Evolutionary conservation across 2,888 invertebrate species (phyloP).

Genomic region (Eupithecia subumbrata): DNA sequence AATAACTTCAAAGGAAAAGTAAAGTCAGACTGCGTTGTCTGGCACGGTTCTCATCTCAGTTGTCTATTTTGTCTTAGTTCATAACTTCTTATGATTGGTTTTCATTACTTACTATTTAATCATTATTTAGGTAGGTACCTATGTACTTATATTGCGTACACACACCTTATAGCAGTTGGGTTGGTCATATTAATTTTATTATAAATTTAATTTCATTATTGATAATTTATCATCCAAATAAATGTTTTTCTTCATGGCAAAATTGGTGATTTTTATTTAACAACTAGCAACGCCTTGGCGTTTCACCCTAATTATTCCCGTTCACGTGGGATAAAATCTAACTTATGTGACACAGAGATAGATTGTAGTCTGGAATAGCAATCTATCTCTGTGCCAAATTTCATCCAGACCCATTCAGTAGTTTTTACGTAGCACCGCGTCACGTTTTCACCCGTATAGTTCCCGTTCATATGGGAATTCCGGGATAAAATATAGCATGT

Average conservation of each 20-base stretch:
- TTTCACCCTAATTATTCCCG: too few relatives aligned
- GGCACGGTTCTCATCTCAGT: conserved; percentile 15
- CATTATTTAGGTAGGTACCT: neutral
- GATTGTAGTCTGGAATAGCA: too few relatives aligned
- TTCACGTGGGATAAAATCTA: too few relatives aligned
- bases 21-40: conserved; percentile 1
- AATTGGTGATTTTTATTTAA: conserved; percentile 29
- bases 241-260: conserved; percentile 36
- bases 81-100: conserved; percentile 12
- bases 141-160: conserved; percentile 18
- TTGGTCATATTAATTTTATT: conserved; percentile 28
- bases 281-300: too few relatives aligned
- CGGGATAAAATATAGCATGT: too few relatives aligned
- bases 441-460: too few relatives aligned
- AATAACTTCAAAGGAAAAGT: conserved; percentile 24
- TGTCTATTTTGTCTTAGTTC: conserved; percentile 21
- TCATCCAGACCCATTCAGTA: too few relatives aligned
- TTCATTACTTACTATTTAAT: conserved; percentile 11
- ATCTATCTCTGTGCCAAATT: too few relatives aligned
- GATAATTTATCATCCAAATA: conserved; percentile 41
- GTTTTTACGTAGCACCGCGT: too few relatives aligned
- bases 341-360: too few relatives aligned
- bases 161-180: conserved; percentile 28
- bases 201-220: conserved; percentile 31
- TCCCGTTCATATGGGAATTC: too few relatives aligned